phyloP scores from a whole-genome alignment of 1,140 invertebrate genomes.

The Orussus abietinus region DNA sequence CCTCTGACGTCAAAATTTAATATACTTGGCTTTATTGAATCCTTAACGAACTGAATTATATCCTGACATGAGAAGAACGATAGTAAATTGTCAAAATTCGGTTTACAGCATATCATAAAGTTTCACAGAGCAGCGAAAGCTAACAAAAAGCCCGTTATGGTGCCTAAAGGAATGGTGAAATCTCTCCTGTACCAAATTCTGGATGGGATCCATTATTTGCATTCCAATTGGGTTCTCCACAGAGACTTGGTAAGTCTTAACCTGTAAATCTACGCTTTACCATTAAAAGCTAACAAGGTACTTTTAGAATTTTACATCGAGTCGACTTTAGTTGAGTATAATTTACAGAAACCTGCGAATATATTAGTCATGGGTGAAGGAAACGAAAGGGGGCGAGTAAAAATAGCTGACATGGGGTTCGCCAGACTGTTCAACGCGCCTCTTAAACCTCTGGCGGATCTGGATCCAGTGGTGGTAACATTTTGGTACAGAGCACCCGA shows the following conservation, averaged over 20 bases:
- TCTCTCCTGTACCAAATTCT: conserved; percentile 97
- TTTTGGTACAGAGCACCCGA: conserved; percentile 99
- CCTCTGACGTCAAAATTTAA: no score
- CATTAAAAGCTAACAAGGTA: no score
- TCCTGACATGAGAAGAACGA: neutral
- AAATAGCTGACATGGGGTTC: conserved; percentile 99
- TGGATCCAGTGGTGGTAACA: conserved; percentile 99
- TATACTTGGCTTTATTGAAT: no score
- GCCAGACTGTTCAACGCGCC: conserved; percentile 98
- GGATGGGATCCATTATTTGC: conserved; percentile 98
- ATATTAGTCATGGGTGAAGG: conserved; percentile 99
- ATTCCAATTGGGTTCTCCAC: conserved; percentile 99
- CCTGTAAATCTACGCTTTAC: no score
- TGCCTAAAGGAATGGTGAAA: conserved; percentile 97
- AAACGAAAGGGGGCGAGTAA: conserved; percentile 91
- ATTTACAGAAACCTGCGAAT: conserved; percentile 92
- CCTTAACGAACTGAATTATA: no score
- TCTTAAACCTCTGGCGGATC: conserved; percentile 92
- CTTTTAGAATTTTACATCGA: neutral
- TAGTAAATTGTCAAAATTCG: no score
- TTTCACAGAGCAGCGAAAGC: conserved; percentile 98
- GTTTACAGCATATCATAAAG: conserved; percentile 92
- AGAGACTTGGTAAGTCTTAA: conserved; percentile 83
- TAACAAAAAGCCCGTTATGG: conserved; percentile 94
- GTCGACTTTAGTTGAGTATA: conserved; percentile 13